Percentiles rank a stretch among this genome's conserved stretches.
Evolutionary conservation across 53 echinoderm and acorn worm species (phyloP).

Genomic region (Pentamera pediparva): DNA sequence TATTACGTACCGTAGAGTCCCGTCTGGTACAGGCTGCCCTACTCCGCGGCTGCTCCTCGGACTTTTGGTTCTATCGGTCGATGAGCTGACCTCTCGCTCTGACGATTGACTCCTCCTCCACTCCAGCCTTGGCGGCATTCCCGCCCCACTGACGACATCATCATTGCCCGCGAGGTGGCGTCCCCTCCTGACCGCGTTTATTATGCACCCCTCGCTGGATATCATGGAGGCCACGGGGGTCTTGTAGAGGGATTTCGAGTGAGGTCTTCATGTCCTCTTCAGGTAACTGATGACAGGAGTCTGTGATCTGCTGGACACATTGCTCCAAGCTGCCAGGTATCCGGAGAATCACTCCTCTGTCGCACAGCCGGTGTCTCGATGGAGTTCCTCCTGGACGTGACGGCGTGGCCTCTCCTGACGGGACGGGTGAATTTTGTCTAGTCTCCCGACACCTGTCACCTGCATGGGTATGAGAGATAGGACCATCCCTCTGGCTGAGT

Average conservation of each 20-base stretch:
- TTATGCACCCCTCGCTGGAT: slow-evolving; percentile 2
- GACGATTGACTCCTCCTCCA: slow-evolving; percentile 28
- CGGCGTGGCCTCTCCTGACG: neutral
- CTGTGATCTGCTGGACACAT: neutral
- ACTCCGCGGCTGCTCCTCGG: neutral
- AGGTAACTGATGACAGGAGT: neutral
- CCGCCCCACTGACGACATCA: neutral
- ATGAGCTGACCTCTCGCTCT: slow-evolving; percentile 1
- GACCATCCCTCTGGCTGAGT: neutral
- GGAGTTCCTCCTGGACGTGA: neutral
- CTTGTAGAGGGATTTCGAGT: neutral
- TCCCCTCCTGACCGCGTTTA: neutral
- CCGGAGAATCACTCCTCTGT: neutral
- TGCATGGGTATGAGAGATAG: neutral
- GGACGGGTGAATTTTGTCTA: neutral
- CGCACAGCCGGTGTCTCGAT: neutral
- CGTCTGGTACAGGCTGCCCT: neutral
- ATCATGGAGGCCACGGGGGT: slow-evolving; percentile 5
- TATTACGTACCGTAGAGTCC: neutral
- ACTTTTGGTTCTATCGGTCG: neutral
- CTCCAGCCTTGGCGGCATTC: slow-evolving; percentile 43
- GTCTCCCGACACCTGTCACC: too few species aligned
- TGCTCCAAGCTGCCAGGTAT: neutral
- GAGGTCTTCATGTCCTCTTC: neutral
- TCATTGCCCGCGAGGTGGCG: neutral